A percentile compares a stretch with the other conserved stretches of the same genome.
Conservation (phyloP, 2,797 vertebrate species). For the Alosa sapidissima region DNA sequence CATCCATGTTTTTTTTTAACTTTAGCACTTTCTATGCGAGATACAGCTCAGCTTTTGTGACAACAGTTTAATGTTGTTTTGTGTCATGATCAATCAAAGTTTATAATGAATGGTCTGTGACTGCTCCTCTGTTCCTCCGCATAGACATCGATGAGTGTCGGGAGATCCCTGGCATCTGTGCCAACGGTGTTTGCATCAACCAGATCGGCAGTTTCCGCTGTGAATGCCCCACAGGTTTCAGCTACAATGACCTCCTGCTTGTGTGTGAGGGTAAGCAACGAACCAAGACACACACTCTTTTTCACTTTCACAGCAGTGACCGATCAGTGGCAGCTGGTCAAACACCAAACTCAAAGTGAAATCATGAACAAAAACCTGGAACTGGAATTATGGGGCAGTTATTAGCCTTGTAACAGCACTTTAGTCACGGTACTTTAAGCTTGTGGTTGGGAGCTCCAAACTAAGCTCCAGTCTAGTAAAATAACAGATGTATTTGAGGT, state of each 20-base stretch:
- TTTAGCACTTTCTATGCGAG: not conserved
- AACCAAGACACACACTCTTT: too few relatives aligned
- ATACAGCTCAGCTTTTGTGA: too few relatives aligned
- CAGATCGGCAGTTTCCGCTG: slow-evolving; percentile 93
- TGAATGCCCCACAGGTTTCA: slow-evolving; percentile 90
- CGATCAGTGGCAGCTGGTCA: not conserved
- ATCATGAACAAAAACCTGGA: not conserved
- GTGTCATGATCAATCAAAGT: not conserved
- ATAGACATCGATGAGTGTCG: slow-evolving; percentile 89
- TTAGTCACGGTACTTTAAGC: not conserved
- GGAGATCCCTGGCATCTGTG: slow-evolving; percentile 89
- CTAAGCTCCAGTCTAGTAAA: not conserved
- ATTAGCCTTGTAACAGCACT: not conserved
- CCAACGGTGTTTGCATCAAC: slow-evolving; percentile 88
- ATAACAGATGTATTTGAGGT: not conserved
- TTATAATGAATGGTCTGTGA: not conserved
- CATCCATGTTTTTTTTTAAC: not conserved
- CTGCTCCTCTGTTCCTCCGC: not conserved
- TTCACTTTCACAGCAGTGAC: slow-evolving; percentile 53
- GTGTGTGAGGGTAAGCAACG: slow-evolving; percentile 85
- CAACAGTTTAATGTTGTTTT: not conserved
- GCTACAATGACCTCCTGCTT: slow-evolving; percentile 88
- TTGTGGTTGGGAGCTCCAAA: not conserved
- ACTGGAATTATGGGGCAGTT: not conserved
- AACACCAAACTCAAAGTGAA: not conserved